Base-by-base conservation (phyloP, 2,113 vertebrate species). In the Rhynchomys soricoides region DNA sequence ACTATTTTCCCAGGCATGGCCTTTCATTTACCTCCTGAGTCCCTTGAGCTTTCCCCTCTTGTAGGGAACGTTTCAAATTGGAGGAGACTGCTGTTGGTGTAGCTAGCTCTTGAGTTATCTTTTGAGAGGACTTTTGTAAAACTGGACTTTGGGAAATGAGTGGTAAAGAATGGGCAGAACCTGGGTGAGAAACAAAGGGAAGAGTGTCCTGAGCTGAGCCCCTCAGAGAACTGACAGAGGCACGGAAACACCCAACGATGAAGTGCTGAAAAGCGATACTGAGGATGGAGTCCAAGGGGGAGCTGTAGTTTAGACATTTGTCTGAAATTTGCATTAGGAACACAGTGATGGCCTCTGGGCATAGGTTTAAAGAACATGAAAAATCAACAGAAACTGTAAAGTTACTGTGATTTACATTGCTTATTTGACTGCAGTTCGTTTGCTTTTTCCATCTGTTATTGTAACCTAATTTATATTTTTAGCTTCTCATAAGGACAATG, bases 121-220 rank as follows among this genome's bases (percentile, higher is more conserved):
- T 29, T 93, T 45, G 5, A 73, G n/a, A 52, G 15, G 31, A 64
- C 9, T 3, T 88, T 94, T 91, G 64, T 86, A 75, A 88, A 96
- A 77, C 34, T 59, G 37, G 83, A 68, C 52, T 88, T 40, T 92
- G 29, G 83, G 94, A 89, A 22, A 78, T 89, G 81, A 5, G 3
- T 82, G 94, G 86, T 95, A 81, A 94, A 83, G 34, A 50, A 66
- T 45, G 29, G 82, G 24, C 37, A 93, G 77, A 93, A 93, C 77
- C 45, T 8, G 90, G 21, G 26, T 71, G 43, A 90, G 77, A 96
- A 83, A 78, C 62, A 43, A 92, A 89, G 77, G 40, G 22, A 75
- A 64, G 19, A 34, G 3, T 64, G 19, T 87, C 92, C 17, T 83
- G 81, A 21, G 21, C 8, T 83, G 48, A 96, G 55, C 29, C 77